phyloP scores from a whole-genome alignment of 2,797 vertebrate species.

The Eidolon dupreanum region DNA sequence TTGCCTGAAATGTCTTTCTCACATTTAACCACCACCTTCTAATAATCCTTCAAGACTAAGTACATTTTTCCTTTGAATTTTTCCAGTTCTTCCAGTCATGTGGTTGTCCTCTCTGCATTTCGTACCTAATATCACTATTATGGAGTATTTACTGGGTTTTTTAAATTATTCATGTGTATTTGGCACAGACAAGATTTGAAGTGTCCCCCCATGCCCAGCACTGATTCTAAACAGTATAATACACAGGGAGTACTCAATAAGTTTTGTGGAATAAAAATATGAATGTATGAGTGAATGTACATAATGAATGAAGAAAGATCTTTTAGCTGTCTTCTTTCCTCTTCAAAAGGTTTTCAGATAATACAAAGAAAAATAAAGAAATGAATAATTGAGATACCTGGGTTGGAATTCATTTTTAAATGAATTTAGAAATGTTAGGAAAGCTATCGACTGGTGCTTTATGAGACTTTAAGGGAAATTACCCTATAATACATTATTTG shows the following conservation, averaged over 20 bases:
- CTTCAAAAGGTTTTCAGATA: conserved; percentile 15
- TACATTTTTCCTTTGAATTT: neutral
- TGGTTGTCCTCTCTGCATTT: neutral
- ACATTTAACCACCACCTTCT: neutral
- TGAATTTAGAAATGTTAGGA: conserved; percentile 13
- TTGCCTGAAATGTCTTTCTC: neutral
- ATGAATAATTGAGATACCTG: neutral
- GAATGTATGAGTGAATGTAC: neutral
- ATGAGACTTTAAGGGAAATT: neutral
- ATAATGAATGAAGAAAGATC: neutral
- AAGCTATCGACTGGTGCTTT: neutral
- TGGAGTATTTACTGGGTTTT: neutral
- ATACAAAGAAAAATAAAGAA: neutral
- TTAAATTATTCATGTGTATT: neutral
- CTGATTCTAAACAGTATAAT: conserved; percentile 13
- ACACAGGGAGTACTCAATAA: neutral
- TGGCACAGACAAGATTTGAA: neutral
- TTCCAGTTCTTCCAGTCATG: neutral
- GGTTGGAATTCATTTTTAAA: conserved; percentile 13
- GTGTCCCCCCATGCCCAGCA: neutral
- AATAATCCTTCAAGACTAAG: neutral
- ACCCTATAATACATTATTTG: neutral
- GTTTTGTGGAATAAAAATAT: neutral
- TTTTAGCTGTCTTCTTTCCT: neutral
- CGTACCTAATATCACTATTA: neutral